A percentile compares a stretch with the other conserved stretches of the same genome.
Evolutionary conservation across 2,113 vertebrate genomes (phyloP).

Genomic region (Pithys albifrons): DNA sequence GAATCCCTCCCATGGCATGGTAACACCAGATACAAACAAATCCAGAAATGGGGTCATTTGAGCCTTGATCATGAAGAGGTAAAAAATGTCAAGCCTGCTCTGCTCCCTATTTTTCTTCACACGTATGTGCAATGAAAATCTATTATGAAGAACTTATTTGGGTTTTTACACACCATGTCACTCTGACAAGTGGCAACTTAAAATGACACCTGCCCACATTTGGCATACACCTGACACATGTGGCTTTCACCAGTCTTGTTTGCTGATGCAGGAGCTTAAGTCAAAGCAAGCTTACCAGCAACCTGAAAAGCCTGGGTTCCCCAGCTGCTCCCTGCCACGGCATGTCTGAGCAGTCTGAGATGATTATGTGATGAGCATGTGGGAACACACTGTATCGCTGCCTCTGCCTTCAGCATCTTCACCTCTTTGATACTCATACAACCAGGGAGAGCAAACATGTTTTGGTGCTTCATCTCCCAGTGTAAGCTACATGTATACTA

Average conservation of each 20-base stretch:
- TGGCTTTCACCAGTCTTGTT: background rate
- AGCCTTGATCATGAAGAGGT: background rate
- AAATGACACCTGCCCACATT: background rate
- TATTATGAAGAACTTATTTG: background rate
- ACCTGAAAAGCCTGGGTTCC: background rate
- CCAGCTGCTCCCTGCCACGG: fast-evolving
- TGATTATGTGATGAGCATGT: background rate
- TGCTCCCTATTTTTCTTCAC: background rate
- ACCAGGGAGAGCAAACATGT: background rate
- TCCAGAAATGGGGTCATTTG: background rate
- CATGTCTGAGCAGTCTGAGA: background rate
- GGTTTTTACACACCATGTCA: fast-evolving
- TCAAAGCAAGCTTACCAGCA: background rate
- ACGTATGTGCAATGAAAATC: background rate
- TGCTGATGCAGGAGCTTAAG: background rate
- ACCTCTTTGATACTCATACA: background rate
- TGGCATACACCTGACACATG: background rate
- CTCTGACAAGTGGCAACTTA: background rate
- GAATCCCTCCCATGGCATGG: background rate
- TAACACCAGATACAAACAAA: background rate
- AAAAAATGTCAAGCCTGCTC: background rate
- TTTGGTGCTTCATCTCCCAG: background rate
- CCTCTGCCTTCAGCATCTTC: background rate
- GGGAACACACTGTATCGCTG: background rate
- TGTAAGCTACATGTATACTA: background rate